Conservation (phyloP, 2,113 vertebrate genomes). For the Malurus alboscapulatus region DNA sequence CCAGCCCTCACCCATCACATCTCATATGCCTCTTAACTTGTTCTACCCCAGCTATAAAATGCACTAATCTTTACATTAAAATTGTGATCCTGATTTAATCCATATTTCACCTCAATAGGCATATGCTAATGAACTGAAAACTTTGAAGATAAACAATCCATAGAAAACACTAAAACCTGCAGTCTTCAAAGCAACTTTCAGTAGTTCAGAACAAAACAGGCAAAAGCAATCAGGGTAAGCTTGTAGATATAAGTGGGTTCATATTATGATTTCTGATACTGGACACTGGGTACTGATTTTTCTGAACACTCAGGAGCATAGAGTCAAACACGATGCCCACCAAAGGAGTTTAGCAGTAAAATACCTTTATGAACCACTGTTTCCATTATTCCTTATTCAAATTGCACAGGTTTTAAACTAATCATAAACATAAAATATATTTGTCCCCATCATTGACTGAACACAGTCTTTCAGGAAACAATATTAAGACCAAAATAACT, state of each 20-base stretch:
- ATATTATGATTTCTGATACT: not conserved
- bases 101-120: not conserved
- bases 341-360: not conserved
- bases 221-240: not conserved
- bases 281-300: not conserved
- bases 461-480: not conserved
- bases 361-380: not conserved
- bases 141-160: not conserved
- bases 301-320: not conserved
- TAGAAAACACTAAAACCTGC: not conserved
- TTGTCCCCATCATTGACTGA: not conserved
- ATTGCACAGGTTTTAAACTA: not conserved
- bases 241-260: not conserved
- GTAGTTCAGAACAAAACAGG: not conserved
- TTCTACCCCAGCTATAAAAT: not conserved
- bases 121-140: not conserved
- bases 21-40: not conserved
- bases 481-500: not conserved
- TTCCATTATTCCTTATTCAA: not conserved
- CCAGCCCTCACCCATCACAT: not conserved
- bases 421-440: not conserved
- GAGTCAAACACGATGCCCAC: not conserved
- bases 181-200: not conserved
- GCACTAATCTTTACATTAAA: not conserved
- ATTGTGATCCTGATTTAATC: not conserved